Conservation (phyloP, 2,888 invertebrate species). For the Xestia c-nigrum region DNA sequence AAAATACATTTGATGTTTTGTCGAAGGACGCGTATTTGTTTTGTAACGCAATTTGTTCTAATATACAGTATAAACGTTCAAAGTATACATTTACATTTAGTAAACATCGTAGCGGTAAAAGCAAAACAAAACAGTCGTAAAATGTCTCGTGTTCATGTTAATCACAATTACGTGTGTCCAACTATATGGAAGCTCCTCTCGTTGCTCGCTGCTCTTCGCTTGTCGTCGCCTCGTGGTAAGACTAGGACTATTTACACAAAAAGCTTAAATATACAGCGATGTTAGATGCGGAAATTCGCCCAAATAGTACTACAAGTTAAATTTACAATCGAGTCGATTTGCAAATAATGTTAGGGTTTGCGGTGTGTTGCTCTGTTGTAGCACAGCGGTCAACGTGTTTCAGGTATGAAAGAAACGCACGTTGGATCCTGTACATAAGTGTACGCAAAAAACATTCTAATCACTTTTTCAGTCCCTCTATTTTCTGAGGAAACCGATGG, state of each 20-base stretch:
- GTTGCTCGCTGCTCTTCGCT: constrained; percentile 75
- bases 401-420: constrained; percentile 49
- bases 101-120: constrained; percentile 90
- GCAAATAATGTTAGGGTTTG: constrained; percentile 65
- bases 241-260: constrained; percentile 89
- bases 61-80: constrained; percentile 81
- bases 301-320: constrained; percentile 86
- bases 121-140: constrained; percentile 89
- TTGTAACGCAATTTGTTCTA: constrained; percentile 79
- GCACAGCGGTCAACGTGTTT: constrained; percentile 55
- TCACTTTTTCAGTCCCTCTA: background rate
- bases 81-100: constrained; percentile 83
- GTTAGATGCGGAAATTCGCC: constrained; percentile 89
- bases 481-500: background rate
- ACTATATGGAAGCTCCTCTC: constrained; percentile 73
- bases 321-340: constrained; percentile 81
- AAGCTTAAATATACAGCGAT: constrained; percentile 90
- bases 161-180: constrained; percentile 87
- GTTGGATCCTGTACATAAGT: constrained; percentile 44
- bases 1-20: constrained; percentile 89
- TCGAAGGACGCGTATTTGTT: constrained; percentile 81
- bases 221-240: constrained; percentile 74
- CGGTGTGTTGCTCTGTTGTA: constrained; percentile 43
- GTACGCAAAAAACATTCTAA: constrained; percentile 43
- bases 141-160: constrained; percentile 88